These are phyloP conservation scores for Lophura swinhoii DNA, from an alignment of 2,797 vertebrate species.

Conservation along the genomic window DNA sequence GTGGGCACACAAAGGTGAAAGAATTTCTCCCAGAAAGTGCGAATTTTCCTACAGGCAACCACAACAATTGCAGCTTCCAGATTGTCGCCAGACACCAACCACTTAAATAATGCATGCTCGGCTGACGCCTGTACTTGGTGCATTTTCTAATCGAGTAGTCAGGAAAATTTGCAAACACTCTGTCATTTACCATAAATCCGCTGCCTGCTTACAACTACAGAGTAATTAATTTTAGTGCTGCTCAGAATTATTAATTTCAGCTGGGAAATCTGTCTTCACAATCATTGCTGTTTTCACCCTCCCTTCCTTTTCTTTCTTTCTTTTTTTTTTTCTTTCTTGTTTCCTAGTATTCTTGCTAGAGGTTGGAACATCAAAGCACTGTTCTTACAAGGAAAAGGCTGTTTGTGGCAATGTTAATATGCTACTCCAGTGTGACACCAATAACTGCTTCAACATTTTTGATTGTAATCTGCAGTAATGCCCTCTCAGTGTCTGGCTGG, in stretches of 20 bases:
- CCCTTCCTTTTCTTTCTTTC: neutral
- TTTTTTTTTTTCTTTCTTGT: neutral
- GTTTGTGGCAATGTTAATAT: slow-evolving; percentile 11
- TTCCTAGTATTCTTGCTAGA: slow-evolving; percentile 30
- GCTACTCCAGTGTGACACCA: neutral
- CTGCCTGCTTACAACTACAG: slow-evolving; percentile 75
- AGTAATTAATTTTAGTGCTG: slow-evolving; percentile 80
- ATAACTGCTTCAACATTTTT: slow-evolving; percentile 24
- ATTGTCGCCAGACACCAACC: slow-evolving; percentile 82
- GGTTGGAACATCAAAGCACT: slow-evolving; percentile 17
- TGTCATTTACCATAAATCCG: slow-evolving; percentile 81
- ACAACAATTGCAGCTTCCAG: slow-evolving; percentile 79
- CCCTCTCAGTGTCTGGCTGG: neutral
- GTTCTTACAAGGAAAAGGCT: slow-evolving; percentile 18
- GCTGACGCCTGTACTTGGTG: slow-evolving; percentile 78
- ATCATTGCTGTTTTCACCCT: neutral
- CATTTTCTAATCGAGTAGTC: slow-evolving; percentile 82
- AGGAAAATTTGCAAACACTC: slow-evolving; percentile 82
- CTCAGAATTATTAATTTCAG: slow-evolving; percentile 79
- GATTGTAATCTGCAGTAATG: slow-evolving; percentile 27
- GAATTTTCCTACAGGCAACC: slow-evolving; percentile 83
- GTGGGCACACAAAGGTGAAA: slow-evolving; percentile 84
- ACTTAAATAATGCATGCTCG: slow-evolving; percentile 85
- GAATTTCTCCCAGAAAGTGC: slow-evolving; percentile 84
- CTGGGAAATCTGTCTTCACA: slow-evolving; percentile 59